Evolutionary conservation across 2,113 vertebrate species (phyloP), one percentile per base, ranked within the genome.

Genomic region (Burhinus bistriatus): DNA sequence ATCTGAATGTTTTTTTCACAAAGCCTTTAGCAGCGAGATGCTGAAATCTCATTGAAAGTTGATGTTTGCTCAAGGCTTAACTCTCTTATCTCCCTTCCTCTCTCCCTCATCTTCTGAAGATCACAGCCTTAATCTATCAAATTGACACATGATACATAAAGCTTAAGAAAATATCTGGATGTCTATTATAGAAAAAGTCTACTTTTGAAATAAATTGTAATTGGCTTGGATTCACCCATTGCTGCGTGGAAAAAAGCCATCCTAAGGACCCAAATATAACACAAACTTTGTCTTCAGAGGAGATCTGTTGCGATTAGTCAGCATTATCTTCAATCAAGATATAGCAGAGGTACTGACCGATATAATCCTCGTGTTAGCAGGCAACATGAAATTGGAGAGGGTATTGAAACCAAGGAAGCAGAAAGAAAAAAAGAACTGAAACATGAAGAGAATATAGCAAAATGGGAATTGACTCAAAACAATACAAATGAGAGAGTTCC

Each of bases 251-350:
- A 70, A 91, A 94, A 96, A 91, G n/a, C 34, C 78, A 94, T 65
- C 80, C 62, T 61, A 72, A 90, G 58, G 62, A 70, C 65, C 34
- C 54, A 87, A 95, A 90, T 66, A 70, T 44, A 95, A 82, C 62
- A 89, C 15, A 92, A 87, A 91, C 61, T 83, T 93, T 76, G 49
- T 65, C 49, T 91, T 85, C 72, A 82, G 86, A 82, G 27, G 76
- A 93, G 77, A 87, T 83, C 70, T 89, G 57, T 17, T 47, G 73
- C 62, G 78, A 93, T 95, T 93, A 87, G 78, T 84, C 93, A 91
- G 84, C 42, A 79, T 76, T 90, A 89, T 93, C 83, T 82, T 92
- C 65, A 49, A 25, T 68, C 47, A 85, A 93, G 91, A 86, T 64
- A 91, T 4, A 70, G 71, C 77, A 87, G 44, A 73, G 45, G 54